phyloP scores from a whole-genome alignment of 2,113 vertebrate species.

The Xiphophorus hellerii region DNA sequence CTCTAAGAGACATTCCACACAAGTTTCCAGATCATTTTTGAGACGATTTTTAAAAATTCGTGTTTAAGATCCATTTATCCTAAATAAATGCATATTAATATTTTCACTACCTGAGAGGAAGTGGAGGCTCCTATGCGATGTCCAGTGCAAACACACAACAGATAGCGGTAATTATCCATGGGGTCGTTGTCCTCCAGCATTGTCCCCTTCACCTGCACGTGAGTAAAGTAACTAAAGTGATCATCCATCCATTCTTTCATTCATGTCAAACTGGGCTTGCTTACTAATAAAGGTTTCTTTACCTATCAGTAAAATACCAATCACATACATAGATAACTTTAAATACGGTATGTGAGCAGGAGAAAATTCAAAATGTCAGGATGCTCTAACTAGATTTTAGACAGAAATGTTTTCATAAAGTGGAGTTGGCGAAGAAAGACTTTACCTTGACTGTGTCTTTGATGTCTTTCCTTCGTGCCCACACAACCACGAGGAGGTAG shows the following conservation, averaged over 20 bases:
- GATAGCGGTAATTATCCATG: constrained; percentile 86
- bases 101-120: constrained; percentile 85
- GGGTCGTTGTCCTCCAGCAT: constrained; percentile 89
- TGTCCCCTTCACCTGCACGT: constrained; percentile 85
- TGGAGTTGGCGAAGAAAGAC: neutral
- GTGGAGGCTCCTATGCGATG: constrained; percentile 87
- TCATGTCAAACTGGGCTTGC: no score
- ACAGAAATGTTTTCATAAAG: neutral
- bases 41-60: neutral
- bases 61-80: neutral
- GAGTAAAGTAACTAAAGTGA: neutral
- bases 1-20: neutral
- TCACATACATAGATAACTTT: no score
- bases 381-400: neutral
- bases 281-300: no score
- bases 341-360: neutral
- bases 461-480: constrained; percentile 89
- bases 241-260: neutral
- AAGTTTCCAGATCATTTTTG: neutral
- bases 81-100: neutral
- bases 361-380: neutral
- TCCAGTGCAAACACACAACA: constrained; percentile 88
- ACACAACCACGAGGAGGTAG: constrained; percentile 85
- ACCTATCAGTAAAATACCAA: no score
- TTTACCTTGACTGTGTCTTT: constrained; percentile 85